Evolutionary conservation across 1,140 invertebrate species (phyloP), one percentile per base, ranked within the genome.

Genomic region (Ptiloglossa arizonensis): DNA sequence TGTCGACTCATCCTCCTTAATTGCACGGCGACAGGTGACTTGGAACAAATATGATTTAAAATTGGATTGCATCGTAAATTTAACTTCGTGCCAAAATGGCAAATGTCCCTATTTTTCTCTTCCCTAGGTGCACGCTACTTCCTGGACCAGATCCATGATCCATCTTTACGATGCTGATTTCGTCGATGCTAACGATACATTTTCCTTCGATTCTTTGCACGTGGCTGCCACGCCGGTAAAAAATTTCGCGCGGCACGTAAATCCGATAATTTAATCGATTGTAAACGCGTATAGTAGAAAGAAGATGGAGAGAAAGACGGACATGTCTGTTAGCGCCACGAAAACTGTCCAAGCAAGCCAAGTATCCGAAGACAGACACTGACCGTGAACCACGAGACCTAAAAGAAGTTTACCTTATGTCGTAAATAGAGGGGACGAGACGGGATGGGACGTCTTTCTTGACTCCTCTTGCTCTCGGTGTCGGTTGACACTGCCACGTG

Each of bases 401-500:
- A 80, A 77, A 87, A 88, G 82, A 90, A 89, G 90, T 91, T 90
- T 91, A 91, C 87, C 83, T 91, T 90, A 89, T 82, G 64, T 82
- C 86, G 85, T 91, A 90, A 91, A 91, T 90, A 90, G 87, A 82
- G 67, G 76, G 79, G 81, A 87, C 54, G 52, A 27, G 27, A 56
- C 81, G 74, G 79, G 82, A 87, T 29, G 54, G 29, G 29, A 57
- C 81, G 74, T 69, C 66, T 82, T 60, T 68, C 79, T 77, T 78
- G 73, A 83, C 84, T 80, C 71, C 19, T 29, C 29, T 19, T 35
- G 76, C 80, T 64, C 82, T 80, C 73, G 32, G 44, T 32, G 67
- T 27, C 27, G 44, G 79, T 82, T 79, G 72, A 67, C 32, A 57
- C 50, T 29, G 46, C 68, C 81, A 83, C 68, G 78, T 80, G 79